Percentiles rank a stretch among this genome's conserved stretches.
phyloP scores from a whole-genome alignment of 2,113 vertebrate genomes.

The Thunnus thynnus region DNA sequence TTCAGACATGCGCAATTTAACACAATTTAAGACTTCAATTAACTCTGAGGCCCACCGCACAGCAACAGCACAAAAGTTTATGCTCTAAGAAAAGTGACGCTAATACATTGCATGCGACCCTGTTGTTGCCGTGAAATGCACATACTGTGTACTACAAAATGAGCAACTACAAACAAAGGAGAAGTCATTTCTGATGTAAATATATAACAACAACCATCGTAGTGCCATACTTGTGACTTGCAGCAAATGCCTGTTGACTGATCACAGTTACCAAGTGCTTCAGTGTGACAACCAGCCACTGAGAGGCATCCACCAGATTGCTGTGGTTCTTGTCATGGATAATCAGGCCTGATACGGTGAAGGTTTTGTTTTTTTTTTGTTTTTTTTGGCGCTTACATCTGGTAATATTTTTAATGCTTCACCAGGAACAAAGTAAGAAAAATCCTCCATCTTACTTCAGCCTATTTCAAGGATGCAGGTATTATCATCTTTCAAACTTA shows the following conservation, averaged over 20 bases:
- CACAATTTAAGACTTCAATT: not conserved
- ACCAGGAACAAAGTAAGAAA: no score
- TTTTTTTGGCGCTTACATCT: not conserved
- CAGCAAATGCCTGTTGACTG: constrained; percentile 39
- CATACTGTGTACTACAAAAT: constrained; percentile 5
- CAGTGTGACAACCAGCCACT: constrained; percentile 41
- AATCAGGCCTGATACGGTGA: not conserved
- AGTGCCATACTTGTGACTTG: constrained; percentile 28
- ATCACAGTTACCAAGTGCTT: constrained; percentile 47
- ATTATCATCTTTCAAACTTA: no score
- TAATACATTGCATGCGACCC: not conserved
- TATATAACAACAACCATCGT: constrained; percentile 29
- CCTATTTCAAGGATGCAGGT: not conserved
- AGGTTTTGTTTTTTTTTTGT: not conserved
- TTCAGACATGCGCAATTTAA: not conserved
- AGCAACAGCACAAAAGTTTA: no score
- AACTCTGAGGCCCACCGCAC: not conserved
- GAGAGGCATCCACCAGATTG: constrained; percentile 34
- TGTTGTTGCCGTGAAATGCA: not conserved
- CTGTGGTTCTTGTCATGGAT: constrained; percentile 43
- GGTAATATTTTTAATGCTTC: not conserved
- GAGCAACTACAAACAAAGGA: constrained; percentile 30
- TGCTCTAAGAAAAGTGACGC: not conserved
- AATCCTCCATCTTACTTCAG: not conserved
- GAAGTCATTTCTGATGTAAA: constrained; percentile 47